Evolutionary conservation across 2,113 vertebrate species (phyloP).

Genomic region (Boulengeromyrus knoepffleri): DNA sequence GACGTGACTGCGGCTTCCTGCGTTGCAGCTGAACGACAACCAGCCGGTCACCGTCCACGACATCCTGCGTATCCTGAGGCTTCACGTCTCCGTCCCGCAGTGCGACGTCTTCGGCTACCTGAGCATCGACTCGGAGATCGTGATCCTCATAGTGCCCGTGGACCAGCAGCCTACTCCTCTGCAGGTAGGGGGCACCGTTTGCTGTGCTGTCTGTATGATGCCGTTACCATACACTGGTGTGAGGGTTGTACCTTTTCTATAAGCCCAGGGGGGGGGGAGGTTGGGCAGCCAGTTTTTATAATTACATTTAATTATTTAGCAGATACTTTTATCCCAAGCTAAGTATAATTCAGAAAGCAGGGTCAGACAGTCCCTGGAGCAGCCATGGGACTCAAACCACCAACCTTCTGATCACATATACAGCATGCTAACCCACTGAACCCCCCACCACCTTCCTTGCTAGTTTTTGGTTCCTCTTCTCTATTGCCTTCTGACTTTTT

Average conservation of each 20-base stretch:
- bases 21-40: slow-evolving; percentile 73
- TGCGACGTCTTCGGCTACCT: slow-evolving; percentile 94
- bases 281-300: background rate
- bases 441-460: background rate
- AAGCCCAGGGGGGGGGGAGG: background rate
- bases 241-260: background rate
- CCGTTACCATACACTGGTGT: background rate
- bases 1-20: background rate
- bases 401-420: background rate
- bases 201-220: background rate
- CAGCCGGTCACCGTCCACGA: slow-evolving; percentile 81
- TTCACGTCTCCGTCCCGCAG: slow-evolving; percentile 89
- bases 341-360: background rate
- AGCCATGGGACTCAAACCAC: background rate
- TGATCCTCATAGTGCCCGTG: slow-evolving; percentile 86
- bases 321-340: background rate
- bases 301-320: background rate
- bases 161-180: slow-evolving; percentile 82
- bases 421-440: background rate
- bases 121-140: slow-evolving; percentile 86
- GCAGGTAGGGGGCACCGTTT: slow-evolving; percentile 64
- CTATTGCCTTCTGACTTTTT: background rate
- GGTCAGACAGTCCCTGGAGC: background rate
- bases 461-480: background rate
- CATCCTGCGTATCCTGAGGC: slow-evolving; percentile 79